phyloP scores from a whole-genome alignment of 2,113 vertebrate genomes.

The Nipponia nippon region DNA sequence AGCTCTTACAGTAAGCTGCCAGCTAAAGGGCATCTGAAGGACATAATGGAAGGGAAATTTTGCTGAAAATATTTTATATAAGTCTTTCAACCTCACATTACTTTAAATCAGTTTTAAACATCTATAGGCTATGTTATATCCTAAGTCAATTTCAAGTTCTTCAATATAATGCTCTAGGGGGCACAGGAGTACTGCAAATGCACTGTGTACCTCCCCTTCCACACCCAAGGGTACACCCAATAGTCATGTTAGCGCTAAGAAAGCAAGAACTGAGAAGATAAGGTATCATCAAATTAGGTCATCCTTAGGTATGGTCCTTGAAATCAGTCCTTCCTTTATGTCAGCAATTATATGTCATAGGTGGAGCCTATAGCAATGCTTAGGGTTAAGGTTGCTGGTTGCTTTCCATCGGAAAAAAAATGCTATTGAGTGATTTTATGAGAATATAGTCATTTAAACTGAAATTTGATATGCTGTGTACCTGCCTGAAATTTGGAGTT shows the following conservation, averaged over 20 bases:
- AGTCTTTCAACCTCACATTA: neutral
- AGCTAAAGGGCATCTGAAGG: neutral
- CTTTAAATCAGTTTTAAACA: neutral
- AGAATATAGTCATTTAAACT: neutral
- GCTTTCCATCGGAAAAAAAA: neutral
- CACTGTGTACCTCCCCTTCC: neutral
- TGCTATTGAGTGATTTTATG: neutral
- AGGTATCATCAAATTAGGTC: neutral
- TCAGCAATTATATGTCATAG: neutral
- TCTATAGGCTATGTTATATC: neutral
- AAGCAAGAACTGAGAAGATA: neutral
- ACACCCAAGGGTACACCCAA: neutral
- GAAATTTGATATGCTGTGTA: neutral
- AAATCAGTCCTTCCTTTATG: neutral
- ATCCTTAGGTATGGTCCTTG: neutral
- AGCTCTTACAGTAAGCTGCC: neutral
- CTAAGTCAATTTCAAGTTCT: neutral
- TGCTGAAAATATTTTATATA: neutral
- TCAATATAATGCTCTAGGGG: neutral
- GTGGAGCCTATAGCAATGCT: neutral
- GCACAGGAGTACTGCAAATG: neutral
- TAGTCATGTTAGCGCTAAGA: neutral
- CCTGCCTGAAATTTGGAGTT: neutral
- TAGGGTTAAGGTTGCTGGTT: neutral
- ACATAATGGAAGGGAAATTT: neutral